Evolutionary conservation across 2,888 invertebrate species (phyloP).

Genomic region (Hemaris fuciformis): DNA sequence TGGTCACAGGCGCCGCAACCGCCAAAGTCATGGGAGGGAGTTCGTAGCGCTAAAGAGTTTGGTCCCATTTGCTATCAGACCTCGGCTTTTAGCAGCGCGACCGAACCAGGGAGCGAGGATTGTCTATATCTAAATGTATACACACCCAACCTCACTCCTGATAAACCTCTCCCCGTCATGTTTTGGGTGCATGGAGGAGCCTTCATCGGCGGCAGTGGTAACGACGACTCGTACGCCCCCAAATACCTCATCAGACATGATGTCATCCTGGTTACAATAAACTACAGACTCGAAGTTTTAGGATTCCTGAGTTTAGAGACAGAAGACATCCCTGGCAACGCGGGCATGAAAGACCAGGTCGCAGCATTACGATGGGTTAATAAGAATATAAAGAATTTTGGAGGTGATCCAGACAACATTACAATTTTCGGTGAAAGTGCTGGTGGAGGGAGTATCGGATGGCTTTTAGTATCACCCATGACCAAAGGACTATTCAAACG

Average conservation of each 20-base stretch:
- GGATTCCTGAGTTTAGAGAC: conserved; percentile 66
- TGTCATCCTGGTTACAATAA: conserved; percentile 63
- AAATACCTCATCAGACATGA: conserved; percentile 58
- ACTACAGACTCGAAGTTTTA: conserved; percentile 62
- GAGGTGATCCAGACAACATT: conserved; percentile 64
- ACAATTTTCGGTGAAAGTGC: conserved; percentile 73
- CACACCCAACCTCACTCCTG: conserved; percentile 47
- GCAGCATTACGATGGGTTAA: conserved; percentile 65
- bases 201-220: conserved; percentile 51
- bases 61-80: conserved; percentile 46
- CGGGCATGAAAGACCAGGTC: conserved; percentile 75
- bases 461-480: conserved; percentile 68
- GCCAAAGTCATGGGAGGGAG: conserved; percentile 47
- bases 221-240: conserved; percentile 57
- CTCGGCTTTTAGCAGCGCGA: conserved; percentile 26
- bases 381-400: conserved; percentile 60
- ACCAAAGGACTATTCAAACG: conserved; percentile 61
- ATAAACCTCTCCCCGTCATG: conserved; percentile 53
- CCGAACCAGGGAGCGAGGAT: conserved; percentile 48
- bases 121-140: conserved; percentile 69
- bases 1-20: conserved; percentile 42
- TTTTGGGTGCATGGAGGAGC: conserved; percentile 65
- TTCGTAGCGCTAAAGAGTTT: conserved; percentile 46
- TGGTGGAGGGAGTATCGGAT: conserved; percentile 52
- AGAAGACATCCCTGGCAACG: conserved; percentile 67